Evolutionary conservation across 2,888 invertebrate species (phyloP).

Genomic region (Ectemnius cavifrons): DNA sequence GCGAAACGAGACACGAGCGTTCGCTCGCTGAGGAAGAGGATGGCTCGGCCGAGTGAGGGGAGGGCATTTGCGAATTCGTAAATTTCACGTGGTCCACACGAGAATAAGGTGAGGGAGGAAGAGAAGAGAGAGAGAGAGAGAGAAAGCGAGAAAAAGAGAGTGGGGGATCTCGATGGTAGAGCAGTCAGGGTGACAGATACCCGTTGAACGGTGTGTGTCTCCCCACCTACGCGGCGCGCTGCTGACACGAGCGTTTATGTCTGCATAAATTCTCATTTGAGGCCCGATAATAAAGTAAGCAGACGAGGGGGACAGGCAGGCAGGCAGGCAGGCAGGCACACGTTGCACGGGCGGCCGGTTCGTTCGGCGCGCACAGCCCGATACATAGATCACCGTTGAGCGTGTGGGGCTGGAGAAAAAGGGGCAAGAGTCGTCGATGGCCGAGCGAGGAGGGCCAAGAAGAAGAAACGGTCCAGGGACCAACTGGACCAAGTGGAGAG

Average conservation of each 20-base stretch:
- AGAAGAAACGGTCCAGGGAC: slow-evolving; percentile 9
- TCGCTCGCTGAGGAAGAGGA: background rate
- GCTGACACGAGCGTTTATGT: slow-evolving; percentile 75
- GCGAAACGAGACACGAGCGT: background rate
- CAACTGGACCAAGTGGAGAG: background rate
- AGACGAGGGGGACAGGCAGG: slow-evolving; percentile 58
- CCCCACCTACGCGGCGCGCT: slow-evolving; percentile 66
- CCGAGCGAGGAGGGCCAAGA: slow-evolving; percentile 21
- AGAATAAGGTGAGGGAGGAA: background rate
- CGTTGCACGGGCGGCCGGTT: slow-evolving; percentile 55
- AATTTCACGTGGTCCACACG: slow-evolving; percentile 27
- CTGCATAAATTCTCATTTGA: slow-evolving; percentile 76
- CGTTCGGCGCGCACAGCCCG: slow-evolving; percentile 63
- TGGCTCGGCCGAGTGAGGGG: background rate
- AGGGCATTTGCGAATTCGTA: slow-evolving; percentile 30
- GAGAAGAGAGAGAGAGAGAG: slow-evolving; percentile 14
- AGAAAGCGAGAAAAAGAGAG: slow-evolving; percentile 18
- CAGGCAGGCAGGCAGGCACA: slow-evolving; percentile 39
- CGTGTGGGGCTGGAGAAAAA: slow-evolving; percentile 58
- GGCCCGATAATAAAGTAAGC: slow-evolving; percentile 74
- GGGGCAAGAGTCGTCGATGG: slow-evolving; percentile 39
- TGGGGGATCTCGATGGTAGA: slow-evolving; percentile 39
- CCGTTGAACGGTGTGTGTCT: slow-evolving; percentile 60
- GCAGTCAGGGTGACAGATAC: slow-evolving; percentile 66
- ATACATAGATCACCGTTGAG: slow-evolving; percentile 70